Percentiles rank a stretch among this genome's conserved stretches.
These are phyloP conservation scores for Centropyge bicolor DNA, from an alignment of 2,797 vertebrate species.

Conservation along the genomic window DNA sequence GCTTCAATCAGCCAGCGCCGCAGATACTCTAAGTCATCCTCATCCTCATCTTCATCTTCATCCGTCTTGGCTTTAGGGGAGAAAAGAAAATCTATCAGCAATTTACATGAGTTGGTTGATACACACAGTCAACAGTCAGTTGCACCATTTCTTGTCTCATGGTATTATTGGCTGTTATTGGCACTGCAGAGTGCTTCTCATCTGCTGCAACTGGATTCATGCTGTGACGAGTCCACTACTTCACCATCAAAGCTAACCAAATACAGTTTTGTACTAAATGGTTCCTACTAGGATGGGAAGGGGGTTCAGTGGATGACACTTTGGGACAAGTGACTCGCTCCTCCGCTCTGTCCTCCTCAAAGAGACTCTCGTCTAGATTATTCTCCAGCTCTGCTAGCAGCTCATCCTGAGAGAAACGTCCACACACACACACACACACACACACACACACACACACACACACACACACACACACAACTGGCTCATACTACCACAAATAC, in stretches of 20 bases:
- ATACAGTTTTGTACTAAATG: not conserved
- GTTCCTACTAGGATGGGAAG: constrained; percentile 24
- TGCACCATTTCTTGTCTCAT: not conserved
- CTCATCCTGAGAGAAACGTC: constrained; percentile 23
- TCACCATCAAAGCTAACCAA: not conserved
- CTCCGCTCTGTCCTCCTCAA: not conserved
- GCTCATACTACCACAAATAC: no score
- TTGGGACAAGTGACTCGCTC: not conserved
- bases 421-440: not conserved
- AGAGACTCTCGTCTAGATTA: constrained; percentile 20
- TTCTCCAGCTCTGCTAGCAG: constrained; percentile 54
- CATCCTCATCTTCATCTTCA: constrained; percentile 46
- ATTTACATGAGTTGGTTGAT: not conserved
- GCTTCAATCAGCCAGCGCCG: constrained; percentile 27
- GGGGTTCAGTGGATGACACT: not conserved
- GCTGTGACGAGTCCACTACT: not conserved
- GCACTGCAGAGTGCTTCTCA: not conserved
- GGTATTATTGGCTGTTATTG: not conserved
- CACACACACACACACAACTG: not conserved
- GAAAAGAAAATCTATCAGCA: not conserved
- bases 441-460: no score
- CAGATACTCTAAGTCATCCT: constrained; percentile 46
- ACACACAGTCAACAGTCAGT: not conserved
- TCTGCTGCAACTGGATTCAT: not conserved
- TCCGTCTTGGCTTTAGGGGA: constrained; percentile 20